Evolutionary conservation across 2,113 vertebrate species (phyloP).

Genomic region (Psettodes erumei): DNA sequence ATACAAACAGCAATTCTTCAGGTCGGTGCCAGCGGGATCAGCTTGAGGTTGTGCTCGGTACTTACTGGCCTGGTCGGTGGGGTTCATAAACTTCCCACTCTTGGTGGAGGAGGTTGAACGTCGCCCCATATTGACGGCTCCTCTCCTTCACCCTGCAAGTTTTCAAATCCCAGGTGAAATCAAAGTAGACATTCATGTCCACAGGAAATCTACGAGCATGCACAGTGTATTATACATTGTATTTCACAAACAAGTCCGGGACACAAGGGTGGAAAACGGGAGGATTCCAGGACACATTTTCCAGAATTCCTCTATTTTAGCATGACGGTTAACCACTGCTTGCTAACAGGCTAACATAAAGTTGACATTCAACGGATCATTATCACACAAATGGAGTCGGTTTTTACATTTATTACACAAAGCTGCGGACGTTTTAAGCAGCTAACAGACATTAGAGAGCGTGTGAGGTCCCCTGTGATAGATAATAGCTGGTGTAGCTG

Average conservation of each 20-base stretch:
- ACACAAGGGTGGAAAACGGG: no score
- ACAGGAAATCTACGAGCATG: no score
- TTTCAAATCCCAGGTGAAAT: background rate
- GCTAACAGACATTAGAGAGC: background rate
- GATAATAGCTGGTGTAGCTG: no score
- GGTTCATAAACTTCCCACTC: constrained; percentile 99
- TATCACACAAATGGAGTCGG: background rate
- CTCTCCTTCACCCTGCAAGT: constrained; percentile 62
- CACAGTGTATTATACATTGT: background rate
- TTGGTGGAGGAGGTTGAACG: constrained; percentile 99
- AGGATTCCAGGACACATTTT: no score
- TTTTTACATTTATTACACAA: background rate
- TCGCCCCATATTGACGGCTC: constrained; percentile 89
- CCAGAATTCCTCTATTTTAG: no score
- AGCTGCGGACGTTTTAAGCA: background rate
- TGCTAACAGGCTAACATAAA: background rate
- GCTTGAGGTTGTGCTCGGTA: constrained; percentile 43
- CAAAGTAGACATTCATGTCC: accelerated
- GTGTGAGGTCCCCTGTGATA: accelerated
- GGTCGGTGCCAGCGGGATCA: background rate
- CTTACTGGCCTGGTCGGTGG: constrained; percentile 98
- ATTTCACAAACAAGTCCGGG: background rate
- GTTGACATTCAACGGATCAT: background rate
- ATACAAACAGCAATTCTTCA: background rate
- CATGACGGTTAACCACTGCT: background rate